These are phyloP conservation scores for Uropsilus gracilis DNA, from an alignment of 2,113 vertebrate species.

Conservation along the genomic window DNA sequence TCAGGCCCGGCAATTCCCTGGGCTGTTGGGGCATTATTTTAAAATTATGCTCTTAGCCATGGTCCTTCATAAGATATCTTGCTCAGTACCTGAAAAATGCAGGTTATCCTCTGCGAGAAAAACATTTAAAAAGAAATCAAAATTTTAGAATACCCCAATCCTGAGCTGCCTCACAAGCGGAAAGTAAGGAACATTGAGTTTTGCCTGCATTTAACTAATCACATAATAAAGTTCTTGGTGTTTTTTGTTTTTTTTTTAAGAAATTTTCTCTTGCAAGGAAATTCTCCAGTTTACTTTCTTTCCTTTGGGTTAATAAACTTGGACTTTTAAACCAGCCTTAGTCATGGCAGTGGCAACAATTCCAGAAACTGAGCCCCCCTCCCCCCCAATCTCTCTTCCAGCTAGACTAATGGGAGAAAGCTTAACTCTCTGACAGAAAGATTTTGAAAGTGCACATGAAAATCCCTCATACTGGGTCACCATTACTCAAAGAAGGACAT, in stretches of 20 bases:
- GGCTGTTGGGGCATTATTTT: not conserved
- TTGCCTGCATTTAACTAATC: no score
- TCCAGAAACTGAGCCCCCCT: slow-evolving; percentile 20
- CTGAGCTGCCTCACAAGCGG: no score
- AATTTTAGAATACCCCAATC: no score
- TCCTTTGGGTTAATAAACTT: not conserved
- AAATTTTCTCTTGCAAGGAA: slow-evolving; percentile 19
- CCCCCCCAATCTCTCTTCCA: not conserved
- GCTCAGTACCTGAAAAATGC: not conserved
- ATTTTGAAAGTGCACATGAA: slow-evolving; percentile 47
- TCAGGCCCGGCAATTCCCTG: no score
- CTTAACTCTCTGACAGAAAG: slow-evolving; percentile 44
- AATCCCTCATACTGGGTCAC: slow-evolving; percentile 66
- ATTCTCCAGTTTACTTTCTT: slow-evolving; percentile 18
- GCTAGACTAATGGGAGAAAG: slow-evolving; percentile 35
- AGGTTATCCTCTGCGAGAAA: not conserved
- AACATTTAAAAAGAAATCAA: not conserved
- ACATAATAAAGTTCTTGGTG: no score
- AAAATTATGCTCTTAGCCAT: not conserved
- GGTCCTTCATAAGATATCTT: not conserved
- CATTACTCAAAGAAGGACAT: slow-evolving; percentile 52
- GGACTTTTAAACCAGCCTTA: not conserved
- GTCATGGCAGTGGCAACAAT: slow-evolving; percentile 7
- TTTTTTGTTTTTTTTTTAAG: no score
- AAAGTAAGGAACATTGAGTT: no score